These are phyloP conservation scores for Tenthredo scrophulariae DNA, from an alignment of 2,888 invertebrate genomes.

Conservation along the genomic window DNA sequence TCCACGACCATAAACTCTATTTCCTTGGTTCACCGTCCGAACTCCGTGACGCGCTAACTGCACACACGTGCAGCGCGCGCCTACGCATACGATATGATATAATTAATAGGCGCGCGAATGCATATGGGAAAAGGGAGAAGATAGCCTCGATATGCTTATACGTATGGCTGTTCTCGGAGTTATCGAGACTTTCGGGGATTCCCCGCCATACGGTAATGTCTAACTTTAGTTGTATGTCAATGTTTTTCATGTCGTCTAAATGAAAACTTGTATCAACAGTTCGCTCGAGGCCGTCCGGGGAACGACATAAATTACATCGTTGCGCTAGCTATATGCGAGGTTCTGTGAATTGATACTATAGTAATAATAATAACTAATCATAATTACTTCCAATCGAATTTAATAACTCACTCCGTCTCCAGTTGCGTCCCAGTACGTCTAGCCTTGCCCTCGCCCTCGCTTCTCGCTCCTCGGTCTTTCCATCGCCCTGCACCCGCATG, in stretches of 20 bases:
- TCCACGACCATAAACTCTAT: conserved; percentile 49
- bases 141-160: neutral
- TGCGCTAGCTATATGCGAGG: neutral
- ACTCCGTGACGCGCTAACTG: neutral
- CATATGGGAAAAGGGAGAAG: no score
- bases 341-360: neutral
- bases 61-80: neutral
- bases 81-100: neutral
- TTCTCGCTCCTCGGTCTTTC: neutral
- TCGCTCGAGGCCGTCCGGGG: neutral
- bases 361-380: neutral
- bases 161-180: neutral
- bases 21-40: conserved; percentile 23
- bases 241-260: neutral
- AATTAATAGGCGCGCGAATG: neutral
- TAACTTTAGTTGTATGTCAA: neutral
- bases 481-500: neutral
- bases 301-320: conserved; percentile 7
- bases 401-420: neutral
- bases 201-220: neutral
- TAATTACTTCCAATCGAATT: conserved; percentile 15
- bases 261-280: neutral
- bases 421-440: neutral
- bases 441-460: neutral
- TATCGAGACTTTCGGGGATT: neutral